Base-by-base conservation (phyloP, 2,113 vertebrate genomes). In the Monopterus albus region DNA sequence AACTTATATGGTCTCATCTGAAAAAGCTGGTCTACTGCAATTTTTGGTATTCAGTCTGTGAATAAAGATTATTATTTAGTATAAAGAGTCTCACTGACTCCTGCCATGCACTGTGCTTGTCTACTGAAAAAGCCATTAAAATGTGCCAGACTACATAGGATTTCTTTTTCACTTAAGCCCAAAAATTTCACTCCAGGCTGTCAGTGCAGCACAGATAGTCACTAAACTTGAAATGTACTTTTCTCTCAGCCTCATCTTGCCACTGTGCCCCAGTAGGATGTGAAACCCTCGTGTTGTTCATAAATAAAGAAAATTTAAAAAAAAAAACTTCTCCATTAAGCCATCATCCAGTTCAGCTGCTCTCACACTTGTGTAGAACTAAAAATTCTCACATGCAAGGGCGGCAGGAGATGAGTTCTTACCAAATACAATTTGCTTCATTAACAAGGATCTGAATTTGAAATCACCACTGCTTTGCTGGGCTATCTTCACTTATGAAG, bases 311-410 rank as follows among this genome's bases (percentile, higher is more conserved):
- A 84, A 79, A 77, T 20, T 40, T n/a, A n/a, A n/a, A n/a, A n/a
- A n/a, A n/a, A n/a, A n/a, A 67, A 82, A 87, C 74, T 75, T 74
- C 66, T 87, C 64, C 52, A 87, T 89, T 86, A 88, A 83, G 58
- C 63, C 5, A 38, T 84, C 69, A 85, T 88, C 79, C 75, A 66
- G 75, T 55, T 75, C 71, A 69, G 72, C 38, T 61, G 50, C 66
- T 74, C 59, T 81, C 43, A 60, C 10, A 23, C 55, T 75, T 40
- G 59, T 72, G 62, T 72, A 46, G 83, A 85, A 86, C 64, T 72
- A 74, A 78, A 74, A 78, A 70, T 87, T 58, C 79, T 78, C 64
- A 50, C 65, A 72, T n/a, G 38, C 72, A 82, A 87, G 87, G 72
- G 79, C 25, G 36, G 64, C 42, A 65, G 67, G 53, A 65, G 72